Percentiles rank a stretch among this genome's conserved stretches.
phyloP scores from a whole-genome alignment of 1,140 invertebrate genomes.

The Dendrolimus punctatus region DNA sequence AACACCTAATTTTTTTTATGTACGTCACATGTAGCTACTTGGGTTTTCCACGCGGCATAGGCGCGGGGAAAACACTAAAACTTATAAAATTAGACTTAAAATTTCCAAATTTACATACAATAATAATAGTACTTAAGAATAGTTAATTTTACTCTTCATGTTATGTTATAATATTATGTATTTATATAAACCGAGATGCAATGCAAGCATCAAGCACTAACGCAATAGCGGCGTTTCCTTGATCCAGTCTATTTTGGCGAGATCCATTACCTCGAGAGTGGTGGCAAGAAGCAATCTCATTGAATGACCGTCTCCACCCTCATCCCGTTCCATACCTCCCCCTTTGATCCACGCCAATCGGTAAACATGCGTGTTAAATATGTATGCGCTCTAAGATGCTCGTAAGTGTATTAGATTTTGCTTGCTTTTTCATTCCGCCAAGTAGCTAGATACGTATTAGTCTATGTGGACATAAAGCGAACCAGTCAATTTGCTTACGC shows the following conservation, averaged over 20 bases:
- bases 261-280: conserved; percentile 72
- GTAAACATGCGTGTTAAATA: conserved; percentile 72
- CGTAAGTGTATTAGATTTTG: conserved; percentile 69
- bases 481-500: conserved; percentile 26
- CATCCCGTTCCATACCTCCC: conserved; percentile 20
- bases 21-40: too few relatives aligned
- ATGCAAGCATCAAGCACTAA: conserved; percentile 24
- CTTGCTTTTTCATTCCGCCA: conserved; percentile 63
- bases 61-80: too few relatives aligned
- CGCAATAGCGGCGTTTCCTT: conserved; percentile 55
- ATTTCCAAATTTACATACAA: too few relatives aligned
- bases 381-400: conserved; percentile 65
- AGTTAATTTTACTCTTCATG: background rate
- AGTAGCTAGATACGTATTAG: conserved; percentile 23
- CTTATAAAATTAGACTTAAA: too few relatives aligned
- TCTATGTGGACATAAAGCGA: conserved; percentile 24
- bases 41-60: too few relatives aligned
- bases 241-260: conserved; percentile 70
- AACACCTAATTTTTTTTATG: too few relatives aligned
- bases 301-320: conserved; percentile 65
- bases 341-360: conserved; percentile 62
- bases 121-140: too few relatives aligned
- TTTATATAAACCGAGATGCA: background rate
- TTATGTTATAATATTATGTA: conserved; percentile 1
- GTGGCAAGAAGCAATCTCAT: conserved; percentile 73